Conservation (phyloP, 30 jellyfish, hydroid and myxozoan species). For the Cassiopea andromeda region DNA sequence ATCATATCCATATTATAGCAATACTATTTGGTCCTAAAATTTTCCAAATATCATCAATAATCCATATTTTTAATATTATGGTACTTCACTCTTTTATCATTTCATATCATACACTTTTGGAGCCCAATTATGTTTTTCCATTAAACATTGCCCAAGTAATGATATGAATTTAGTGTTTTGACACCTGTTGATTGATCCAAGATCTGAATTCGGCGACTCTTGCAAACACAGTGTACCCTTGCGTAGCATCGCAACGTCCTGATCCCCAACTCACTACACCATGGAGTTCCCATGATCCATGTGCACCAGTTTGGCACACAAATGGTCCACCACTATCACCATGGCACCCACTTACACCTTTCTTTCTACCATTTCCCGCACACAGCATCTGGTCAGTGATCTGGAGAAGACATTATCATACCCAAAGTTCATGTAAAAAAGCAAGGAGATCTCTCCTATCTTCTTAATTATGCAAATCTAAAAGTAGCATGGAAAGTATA, state of each 20-base stretch:
- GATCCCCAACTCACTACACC: slow-evolving; percentile 85
- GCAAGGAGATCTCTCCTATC: no score
- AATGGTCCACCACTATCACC: slow-evolving; percentile 86
- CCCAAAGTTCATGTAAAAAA: no score
- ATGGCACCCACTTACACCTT: slow-evolving; percentile 68
- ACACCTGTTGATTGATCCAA: slow-evolving; percentile 30
- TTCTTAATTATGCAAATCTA: no score
- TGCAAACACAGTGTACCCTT: slow-evolving; percentile 81
- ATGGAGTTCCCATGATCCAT: slow-evolving; percentile 68
- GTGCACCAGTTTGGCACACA: slow-evolving; percentile 68
- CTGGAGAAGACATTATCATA: background rate
- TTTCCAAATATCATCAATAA: no score
- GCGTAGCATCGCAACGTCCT: slow-evolving; percentile 52
- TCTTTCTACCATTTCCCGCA: slow-evolving; percentile 57
- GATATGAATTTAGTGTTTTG: background rate
- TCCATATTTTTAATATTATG: no score
- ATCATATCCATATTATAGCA: no score
- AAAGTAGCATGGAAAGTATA: no score
- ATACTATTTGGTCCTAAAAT: no score
- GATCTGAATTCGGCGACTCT: slow-evolving; percentile 26
- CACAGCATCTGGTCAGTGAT: slow-evolving; percentile 51
- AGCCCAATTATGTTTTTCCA: no score
- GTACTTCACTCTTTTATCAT: no score
- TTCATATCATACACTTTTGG: no score
- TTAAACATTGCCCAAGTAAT: no score